Evolutionary conservation across 2,797 vertebrate species (phyloP), one percentile per base, ranked within the genome.

Genomic region (Ceyx erithaca): DNA sequence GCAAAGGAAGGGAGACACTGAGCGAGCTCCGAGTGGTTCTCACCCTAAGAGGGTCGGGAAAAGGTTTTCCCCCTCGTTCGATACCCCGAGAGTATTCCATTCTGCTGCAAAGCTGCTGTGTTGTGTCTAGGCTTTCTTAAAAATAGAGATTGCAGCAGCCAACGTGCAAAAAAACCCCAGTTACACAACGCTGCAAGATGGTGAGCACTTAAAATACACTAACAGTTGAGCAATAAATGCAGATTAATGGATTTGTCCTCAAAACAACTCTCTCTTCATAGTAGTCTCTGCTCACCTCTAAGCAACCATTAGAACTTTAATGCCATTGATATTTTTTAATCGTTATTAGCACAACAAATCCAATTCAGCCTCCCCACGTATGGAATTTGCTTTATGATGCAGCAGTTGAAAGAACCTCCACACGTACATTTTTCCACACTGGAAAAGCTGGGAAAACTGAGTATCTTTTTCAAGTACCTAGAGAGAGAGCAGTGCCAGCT

Each of bases 361-460:
- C 70, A 88, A 81, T 70, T 52, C 20, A 49, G 15, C 26, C 31
- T 86, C 86, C 63, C 61, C 49, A 87, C 11, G n/a, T 4, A 33
- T 0, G 11, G 9, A 37, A 81, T 62, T 63, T 71, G 30, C 11
- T 84, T 80, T 28, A 77, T 4, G 13, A 30, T 80, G 57, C 46
- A 78, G 49, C 64, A 77, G n/a, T 81, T 91, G 70, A 82, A 81
- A 68, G 57, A 54, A 61, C 14, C 33, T 67, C 70, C n/a, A 85
- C 16, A 49, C 5, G 15, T 4, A 22, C 2, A 1, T 51, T 72
- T 37, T 75, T 54, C 33, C n/a, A 58, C 1, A 2, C 1, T 55
- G 20, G 40, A 90, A 84, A 88, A 71, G 59, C 7, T 4, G 57
- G n/a, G 63, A 85, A 88, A 91, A 86, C 20, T 13, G 4, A 72